Base-by-base conservation (phyloP, 2,797 vertebrate species). In the Clarias laeviceps region DNA sequence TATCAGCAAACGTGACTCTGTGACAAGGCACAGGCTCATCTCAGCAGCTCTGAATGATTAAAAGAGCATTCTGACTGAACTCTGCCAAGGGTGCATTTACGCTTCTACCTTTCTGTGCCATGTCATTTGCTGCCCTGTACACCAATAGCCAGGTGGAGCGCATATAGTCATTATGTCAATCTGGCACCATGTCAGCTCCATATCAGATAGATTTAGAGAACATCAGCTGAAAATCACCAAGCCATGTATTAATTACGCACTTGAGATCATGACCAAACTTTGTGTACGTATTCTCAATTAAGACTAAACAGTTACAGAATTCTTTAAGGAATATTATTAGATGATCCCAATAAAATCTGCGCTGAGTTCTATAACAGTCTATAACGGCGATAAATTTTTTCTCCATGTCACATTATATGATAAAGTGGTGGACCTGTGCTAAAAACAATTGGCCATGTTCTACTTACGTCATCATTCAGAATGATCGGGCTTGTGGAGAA, bases 31-130 rank as follows among this genome's bases (percentile, higher is more conserved):
- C 32, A 1, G 82, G 77, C 88, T 85, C 83, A 86, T 88, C 88
- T 78, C 79, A 70, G 80, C 66, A 84, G 74, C 88, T 87, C 85
- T 92, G 92, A 93, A 91, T 90, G 92, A 93, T 93, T 92, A 90
- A 92, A 92, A 93, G 88, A 91, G 89, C 90, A 90, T 89, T 90
- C 89, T 73, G 88, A 90, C 87, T 84, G 84, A 93, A 89, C 88
- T 88, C 34, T 74, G 90, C 89, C 91, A 90, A 88, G 89, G 89
- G 86, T 90, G 89, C 90, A 91, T 92, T 92, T 91, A 92, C 82
- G 66, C 86, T 83, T 88, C 87, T 83, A 83, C 84, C 88, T 88
- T 87, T 81, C 78, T 70, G 79, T 91, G 84, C 84, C 86, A 82
- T 59, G 27, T 59, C 15, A 82, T 40, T 77, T 79, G 82, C 37